A percentile compares a stretch with the other conserved stretches of the same genome.
Conservation (phyloP, 2,113 vertebrate species). For the Phalacrocorax pelagicus region DNA sequence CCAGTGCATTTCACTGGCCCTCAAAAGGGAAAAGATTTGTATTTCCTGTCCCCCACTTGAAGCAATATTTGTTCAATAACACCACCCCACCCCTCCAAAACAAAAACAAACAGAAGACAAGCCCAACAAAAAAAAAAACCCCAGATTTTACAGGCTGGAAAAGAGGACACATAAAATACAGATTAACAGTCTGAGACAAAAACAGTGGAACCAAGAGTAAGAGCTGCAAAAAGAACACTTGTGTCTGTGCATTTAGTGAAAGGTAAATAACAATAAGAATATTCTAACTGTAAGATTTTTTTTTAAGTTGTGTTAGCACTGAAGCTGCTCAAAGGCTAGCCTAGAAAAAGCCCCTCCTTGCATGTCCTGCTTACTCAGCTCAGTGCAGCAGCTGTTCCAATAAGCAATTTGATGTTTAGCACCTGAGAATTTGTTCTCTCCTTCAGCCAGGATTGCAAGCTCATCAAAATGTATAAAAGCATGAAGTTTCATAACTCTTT, state of each 20-base stretch:
- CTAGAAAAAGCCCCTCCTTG: conserved; percentile 29
- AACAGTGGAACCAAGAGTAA: background rate
- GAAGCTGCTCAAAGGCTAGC: conserved; percentile 1
- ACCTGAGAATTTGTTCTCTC: conserved; percentile 74
- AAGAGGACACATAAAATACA: background rate
- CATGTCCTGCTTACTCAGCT: conserved; percentile 73
- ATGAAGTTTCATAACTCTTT: conserved; percentile 61
- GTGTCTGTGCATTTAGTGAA: background rate
- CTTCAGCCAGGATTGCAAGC: conserved; percentile 72
- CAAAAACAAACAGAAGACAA: background rate
- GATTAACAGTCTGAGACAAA: background rate
- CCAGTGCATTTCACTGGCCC: background rate
- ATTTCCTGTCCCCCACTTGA: background rate
- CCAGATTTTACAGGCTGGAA: background rate
- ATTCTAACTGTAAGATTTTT: background rate
- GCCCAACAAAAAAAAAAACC: rapidly evolving
- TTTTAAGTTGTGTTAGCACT: background rate
- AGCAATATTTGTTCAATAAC: background rate
- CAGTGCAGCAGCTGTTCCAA: conserved; percentile 73
- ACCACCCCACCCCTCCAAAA: background rate
- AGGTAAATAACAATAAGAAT: background rate
- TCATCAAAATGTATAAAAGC: conserved; percentile 73
- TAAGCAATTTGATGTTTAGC: conserved; percentile 72
- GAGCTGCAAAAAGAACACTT: background rate
- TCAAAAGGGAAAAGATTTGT: background rate